Evolutionary conservation across 2,113 vertebrate species (phyloP), one percentile per base, ranked within the genome.

Genomic region (Nothoprocta pentlandii): DNA sequence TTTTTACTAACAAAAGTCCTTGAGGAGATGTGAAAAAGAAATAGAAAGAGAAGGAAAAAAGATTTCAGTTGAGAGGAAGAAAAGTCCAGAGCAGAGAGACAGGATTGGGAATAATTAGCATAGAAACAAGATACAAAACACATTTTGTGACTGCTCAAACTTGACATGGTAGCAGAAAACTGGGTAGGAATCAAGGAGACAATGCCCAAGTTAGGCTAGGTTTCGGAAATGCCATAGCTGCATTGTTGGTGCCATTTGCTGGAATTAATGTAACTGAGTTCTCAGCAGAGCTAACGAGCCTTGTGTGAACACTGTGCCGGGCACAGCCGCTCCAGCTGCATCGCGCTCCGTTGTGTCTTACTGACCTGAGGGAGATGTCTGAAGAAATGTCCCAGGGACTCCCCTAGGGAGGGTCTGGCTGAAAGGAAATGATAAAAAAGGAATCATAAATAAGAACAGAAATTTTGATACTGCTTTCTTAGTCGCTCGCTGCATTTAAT

Each of bases 281-380:
- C 81, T 94, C 53, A 68, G 81, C 32, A 91, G 80, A 76, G 47
- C 62, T 80, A 71, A 78, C 82, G 79, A 89, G 32, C 67, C 2
- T 2, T 76, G 28, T 2, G 5, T 71, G 49, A 41, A 34, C 39
- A 49, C 58, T 67, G 64, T 46, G 23, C 61, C 80, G 36, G 3
- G 2, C 34, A 44, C 74, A 89, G 66, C 74, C 34, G 42, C 28
- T 81, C 58, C 62, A 32, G 2, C 39, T 25, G 36, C 44, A 63
- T 70, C 66, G 84, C 0, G 0, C 62, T 89, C 58, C 1, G 0
- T 8, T 71, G 53, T 78, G 66, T 51, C 86, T 89, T 54, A 56
- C 1, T 44, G 83, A 53, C 76, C 58, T 36, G 39, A 49, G 39
- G 19, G 58, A 87, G 28, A n/a, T 0, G 2, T 71, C 81, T 53